Conservation (phyloP, 2,113 vertebrate species). For the Clarias batrachus region DNA sequence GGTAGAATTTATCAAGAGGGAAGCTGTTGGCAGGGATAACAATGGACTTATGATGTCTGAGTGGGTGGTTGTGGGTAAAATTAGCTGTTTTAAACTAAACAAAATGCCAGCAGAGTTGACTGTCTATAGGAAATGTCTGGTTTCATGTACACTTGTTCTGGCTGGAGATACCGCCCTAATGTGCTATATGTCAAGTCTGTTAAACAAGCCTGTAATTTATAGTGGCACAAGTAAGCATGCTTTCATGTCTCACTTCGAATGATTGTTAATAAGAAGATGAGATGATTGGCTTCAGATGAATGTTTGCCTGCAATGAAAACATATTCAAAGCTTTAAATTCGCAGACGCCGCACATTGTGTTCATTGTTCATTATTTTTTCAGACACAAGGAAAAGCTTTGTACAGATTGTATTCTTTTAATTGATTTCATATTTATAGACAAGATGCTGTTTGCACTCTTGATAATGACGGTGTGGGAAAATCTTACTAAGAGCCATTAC, state of each 20-base stretch:
- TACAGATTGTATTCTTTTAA: neutral
- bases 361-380: neutral
- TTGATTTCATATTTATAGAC: neutral
- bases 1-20: neutral
- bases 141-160: neutral
- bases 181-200: neutral
- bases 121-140: neutral
- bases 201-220: neutral
- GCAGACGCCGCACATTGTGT: neutral
- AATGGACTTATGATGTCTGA: neutral
- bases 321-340: neutral
- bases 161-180: neutral
- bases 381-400: neutral
- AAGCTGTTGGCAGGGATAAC: neutral
- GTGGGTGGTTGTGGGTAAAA: conserved; percentile 7
- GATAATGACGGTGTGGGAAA: neutral
- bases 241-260: neutral
- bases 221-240: neutral
- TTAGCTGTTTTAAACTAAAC: neutral
- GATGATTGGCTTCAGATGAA: neutral
- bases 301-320: neutral
- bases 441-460: neutral
- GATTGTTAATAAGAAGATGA: too few relatives aligned
- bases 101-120: neutral
- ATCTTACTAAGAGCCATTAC: neutral